These are phyloP conservation scores for Phyllotreta striolata DNA, from an alignment of 2,888 invertebrate species.

Conservation along the genomic window DNA sequence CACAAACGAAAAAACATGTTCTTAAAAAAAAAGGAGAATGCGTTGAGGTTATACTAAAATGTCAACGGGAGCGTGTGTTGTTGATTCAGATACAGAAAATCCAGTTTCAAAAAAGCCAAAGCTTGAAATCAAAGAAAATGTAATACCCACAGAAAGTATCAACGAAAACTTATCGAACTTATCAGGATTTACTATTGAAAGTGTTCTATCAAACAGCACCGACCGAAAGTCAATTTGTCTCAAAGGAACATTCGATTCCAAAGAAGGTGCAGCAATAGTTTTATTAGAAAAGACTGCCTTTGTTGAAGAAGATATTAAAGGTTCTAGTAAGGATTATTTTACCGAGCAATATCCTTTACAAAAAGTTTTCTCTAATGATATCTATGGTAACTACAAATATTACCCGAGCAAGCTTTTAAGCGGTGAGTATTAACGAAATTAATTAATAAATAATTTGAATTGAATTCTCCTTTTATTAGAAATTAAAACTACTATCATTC, in stretches of 20 bases:
- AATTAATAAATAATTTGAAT: not conserved
- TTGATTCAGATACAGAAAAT: slow-evolving; percentile 27
- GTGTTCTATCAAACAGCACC: slow-evolving; percentile 76
- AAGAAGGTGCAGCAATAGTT: slow-evolving; percentile 73
- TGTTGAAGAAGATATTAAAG: slow-evolving; percentile 68
- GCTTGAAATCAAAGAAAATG: slow-evolving; percentile 36
- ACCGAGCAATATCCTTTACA: slow-evolving; percentile 67
- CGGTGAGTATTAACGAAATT: slow-evolving; percentile 72
- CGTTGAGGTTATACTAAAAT: slow-evolving; percentile 15
- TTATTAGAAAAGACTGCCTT: slow-evolving; percentile 86
- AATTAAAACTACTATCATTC: slow-evolving; percentile 87
- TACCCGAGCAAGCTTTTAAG: slow-evolving; percentile 63
- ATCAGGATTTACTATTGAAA: slow-evolving; percentile 71
- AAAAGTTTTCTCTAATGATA: slow-evolving; percentile 80
- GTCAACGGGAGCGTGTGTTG: slow-evolving; percentile 11
- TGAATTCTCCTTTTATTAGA: slow-evolving; percentile 64
- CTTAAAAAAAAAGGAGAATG: slow-evolving; percentile 1
- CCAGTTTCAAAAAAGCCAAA: slow-evolving; percentile 43
- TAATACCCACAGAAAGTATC: slow-evolving; percentile 40
- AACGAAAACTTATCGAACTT: slow-evolving; percentile 63
- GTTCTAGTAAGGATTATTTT: slow-evolving; percentile 65
- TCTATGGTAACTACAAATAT: slow-evolving; percentile 84
- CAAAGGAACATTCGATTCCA: slow-evolving; percentile 72
- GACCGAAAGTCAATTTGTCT: slow-evolving; percentile 75
- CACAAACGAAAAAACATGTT: too few relatives aligned